Evolutionary conservation across 2,888 invertebrate species (phyloP).

Genomic region (Apodemia zela): DNA sequence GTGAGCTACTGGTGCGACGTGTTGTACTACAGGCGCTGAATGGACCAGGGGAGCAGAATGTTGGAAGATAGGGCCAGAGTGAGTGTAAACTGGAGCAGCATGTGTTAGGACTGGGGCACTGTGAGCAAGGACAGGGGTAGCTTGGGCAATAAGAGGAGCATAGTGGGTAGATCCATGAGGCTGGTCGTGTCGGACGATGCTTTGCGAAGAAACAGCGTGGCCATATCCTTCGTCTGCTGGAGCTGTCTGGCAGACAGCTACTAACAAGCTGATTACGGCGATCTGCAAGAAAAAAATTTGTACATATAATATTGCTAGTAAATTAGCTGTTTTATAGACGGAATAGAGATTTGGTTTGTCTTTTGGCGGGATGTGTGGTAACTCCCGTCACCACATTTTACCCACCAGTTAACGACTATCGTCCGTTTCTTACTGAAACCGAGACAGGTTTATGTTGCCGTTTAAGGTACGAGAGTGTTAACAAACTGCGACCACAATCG

Average conservation of each 20-base stretch:
- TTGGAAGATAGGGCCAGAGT: constrained; percentile 39
- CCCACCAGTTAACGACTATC: too few relatives aligned
- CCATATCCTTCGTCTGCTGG: constrained; percentile 55
- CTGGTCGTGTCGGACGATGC: constrained; percentile 64
- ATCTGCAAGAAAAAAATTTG: too few relatives aligned
- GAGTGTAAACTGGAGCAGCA: constrained; percentile 31
- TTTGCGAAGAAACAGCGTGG: constrained; percentile 64
- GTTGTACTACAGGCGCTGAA: constrained; percentile 41
- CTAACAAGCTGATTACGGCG: constrained; percentile 56
- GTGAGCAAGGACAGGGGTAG: constrained; percentile 39
- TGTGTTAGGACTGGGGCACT: constrained; percentile 35
- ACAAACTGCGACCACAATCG: too few relatives aligned
- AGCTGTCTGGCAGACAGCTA: constrained; percentile 71
- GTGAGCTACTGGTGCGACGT: constrained; percentile 40
- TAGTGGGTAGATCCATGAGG: constrained; percentile 47
- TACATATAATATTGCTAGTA: neutral
- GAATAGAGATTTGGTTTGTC: too few relatives aligned
- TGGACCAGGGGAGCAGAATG: constrained; percentile 42
- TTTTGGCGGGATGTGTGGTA: too few relatives aligned
- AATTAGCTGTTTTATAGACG: too few relatives aligned
- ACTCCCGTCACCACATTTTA: too few relatives aligned
- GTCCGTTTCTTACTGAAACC: too few relatives aligned
- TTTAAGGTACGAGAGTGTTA: too few relatives aligned
- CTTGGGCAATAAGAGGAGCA: constrained; percentile 42
- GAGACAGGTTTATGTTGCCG: too few relatives aligned